phyloP scores from a whole-genome alignment of 2,113 vertebrate genomes.

The Odontophorus gujanensis region DNA sequence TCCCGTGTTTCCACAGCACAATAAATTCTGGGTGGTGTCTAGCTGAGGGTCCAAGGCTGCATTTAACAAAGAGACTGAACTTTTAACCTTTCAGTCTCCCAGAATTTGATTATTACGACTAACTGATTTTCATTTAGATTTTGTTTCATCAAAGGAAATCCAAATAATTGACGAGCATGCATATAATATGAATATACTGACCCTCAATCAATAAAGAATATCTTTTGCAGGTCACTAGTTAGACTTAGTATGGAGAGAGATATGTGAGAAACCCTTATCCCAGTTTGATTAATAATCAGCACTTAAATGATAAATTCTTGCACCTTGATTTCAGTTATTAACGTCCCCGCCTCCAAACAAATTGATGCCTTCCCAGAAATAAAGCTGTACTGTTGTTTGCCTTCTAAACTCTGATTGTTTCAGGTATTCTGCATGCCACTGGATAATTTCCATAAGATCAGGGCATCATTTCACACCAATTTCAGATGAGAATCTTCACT shows the following conservation, averaged over 20 bases:
- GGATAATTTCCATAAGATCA: neutral
- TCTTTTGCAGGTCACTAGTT: neutral
- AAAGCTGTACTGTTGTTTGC: neutral
- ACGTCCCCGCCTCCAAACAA: neutral
- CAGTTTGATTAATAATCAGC: neutral
- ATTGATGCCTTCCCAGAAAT: neutral
- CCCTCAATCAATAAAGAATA: neutral
- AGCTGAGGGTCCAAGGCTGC: neutral
- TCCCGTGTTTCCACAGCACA: slow-evolving; percentile 12
- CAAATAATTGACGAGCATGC: neutral
- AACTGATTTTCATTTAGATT: slow-evolving; percentile 18
- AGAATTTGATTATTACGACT: slow-evolving; percentile 29
- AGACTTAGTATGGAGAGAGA: neutral
- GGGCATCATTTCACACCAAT: neutral
- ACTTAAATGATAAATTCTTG: neutral
- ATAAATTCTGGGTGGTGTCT: slow-evolving; percentile 45
- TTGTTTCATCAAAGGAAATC: neutral
- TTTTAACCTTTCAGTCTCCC: slow-evolving; percentile 56
- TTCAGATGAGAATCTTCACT: neutral
- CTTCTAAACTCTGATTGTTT: neutral
- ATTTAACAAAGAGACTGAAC: slow-evolving; percentile 63
- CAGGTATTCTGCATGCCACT: neutral
- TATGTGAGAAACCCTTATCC: neutral
- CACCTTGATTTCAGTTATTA: neutral
- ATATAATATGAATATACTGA: slow-evolving; percentile 7